Evolutionary conservation across 2,888 invertebrate species (phyloP).

Genomic region (Pammene aurita): DNA sequence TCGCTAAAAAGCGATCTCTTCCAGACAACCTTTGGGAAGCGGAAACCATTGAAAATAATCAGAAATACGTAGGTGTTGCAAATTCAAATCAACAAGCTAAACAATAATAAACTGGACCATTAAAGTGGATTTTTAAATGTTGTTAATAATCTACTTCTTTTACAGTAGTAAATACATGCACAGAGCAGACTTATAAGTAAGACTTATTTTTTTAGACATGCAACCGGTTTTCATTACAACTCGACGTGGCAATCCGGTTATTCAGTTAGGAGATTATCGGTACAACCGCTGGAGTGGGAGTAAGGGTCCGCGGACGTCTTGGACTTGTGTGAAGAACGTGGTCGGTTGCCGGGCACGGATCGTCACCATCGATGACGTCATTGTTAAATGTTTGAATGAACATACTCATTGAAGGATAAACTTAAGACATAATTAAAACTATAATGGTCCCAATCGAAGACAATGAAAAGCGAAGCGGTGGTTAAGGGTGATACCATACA

Average conservation of each 20-base stretch:
- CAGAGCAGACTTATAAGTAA: not conserved
- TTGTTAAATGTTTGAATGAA: slow-evolving; percentile 49
- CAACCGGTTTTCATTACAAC: slow-evolving; percentile 27
- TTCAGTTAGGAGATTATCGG: slow-evolving; percentile 40
- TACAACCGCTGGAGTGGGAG: slow-evolving; percentile 53
- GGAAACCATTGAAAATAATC: too few species aligned
- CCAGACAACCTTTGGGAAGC: too few species aligned
- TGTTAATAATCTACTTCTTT: not conserved
- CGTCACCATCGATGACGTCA: slow-evolving; percentile 54
- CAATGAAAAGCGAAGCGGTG: too few species aligned
- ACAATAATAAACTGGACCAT: too few species aligned
- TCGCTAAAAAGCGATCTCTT: too few species aligned
- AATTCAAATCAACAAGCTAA: too few species aligned
- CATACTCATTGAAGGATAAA: slow-evolving; percentile 15
- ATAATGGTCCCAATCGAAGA: too few species aligned
- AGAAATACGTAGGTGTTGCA: too few species aligned
- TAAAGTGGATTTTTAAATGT: too few species aligned
- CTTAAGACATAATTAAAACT: too few species aligned
- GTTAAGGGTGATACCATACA: too few species aligned
- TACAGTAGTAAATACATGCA: not conserved
- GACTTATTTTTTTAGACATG: not conserved
- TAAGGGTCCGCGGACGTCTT: slow-evolving; percentile 50
- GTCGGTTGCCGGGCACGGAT: slow-evolving; percentile 57
- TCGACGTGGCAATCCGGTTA: slow-evolving; percentile 37
- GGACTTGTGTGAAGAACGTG: slow-evolving; percentile 54